Evolutionary conservation across 2,113 vertebrate species (phyloP), one percentile per base, ranked within the genome.

Genomic region (Upupa epops): DNA sequence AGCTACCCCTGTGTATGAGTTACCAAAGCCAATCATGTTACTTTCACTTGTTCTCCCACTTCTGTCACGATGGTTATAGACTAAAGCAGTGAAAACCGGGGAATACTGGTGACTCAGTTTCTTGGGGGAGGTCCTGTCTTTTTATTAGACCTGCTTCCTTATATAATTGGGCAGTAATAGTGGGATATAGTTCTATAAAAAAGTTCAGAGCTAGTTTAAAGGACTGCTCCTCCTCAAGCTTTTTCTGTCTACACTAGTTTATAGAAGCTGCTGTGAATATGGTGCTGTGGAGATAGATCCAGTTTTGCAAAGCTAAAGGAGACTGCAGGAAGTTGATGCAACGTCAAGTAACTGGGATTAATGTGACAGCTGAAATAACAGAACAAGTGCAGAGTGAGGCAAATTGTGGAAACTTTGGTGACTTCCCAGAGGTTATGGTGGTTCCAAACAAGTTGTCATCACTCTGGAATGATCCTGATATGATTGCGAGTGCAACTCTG

Each of bases 301-400:
- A 14, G 40, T 22, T 28, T 90, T 81, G 60, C 45, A 24, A 42
- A 82, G 45, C 32, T 60, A 1, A 60, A 86, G 80, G 6, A n/a
- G 69, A n/a, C 45, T n/a, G 34, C 84, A 32, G 89, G 93, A 93
- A 89, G 63, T 40, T 55, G 71, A 28, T 70, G 87, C 46, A 51
- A 9, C 54, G 58, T 74, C 76, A 63, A 83, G 28, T 59, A 83
- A 51, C 52, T 64, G 78, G 84, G 78, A 72, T 93, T 87, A 66
- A 69, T 73, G 74, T 69, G 74, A 51, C 84, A 80, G 66, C 91
- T 93, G 91, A 91, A 93, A 92, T 82, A 95, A 91, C 58, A 71
- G 21, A 59, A 77, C 54, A 92, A 76, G 84, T 42, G 46, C 55
- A 55, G 74, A 36, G 32, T 70, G 69, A 40, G 31, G 36, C 32